Base-by-base conservation (phyloP, 2,113 vertebrate genomes). In the Puma concolor region DNA sequence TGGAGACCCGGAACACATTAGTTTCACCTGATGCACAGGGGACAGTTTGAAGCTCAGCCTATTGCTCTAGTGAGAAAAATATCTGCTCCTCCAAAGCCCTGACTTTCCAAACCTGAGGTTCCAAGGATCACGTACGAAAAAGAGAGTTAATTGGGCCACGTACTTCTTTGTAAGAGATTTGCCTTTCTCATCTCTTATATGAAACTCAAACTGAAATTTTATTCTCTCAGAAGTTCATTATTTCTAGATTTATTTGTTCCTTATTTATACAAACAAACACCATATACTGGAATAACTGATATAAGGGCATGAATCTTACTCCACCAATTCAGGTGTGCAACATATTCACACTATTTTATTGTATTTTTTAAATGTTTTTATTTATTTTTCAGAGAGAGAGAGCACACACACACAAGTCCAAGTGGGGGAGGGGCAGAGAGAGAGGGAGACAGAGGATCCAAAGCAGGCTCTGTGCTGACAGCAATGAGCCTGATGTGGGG, bases 181-280 rank as follows among this genome's bases (percentile, higher is more conserved):
- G 77, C n/a, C 41, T 86, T 93, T 87, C 67, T 97, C 60, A 90
- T 82, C 54, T 83, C 63, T 74, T 71, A 11, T 48, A 63, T 83
- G 60, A 93, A 96, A 86, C 6, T 84, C 74, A 92, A 15, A 71
- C 64, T 84, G 38, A 96, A 91, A 82, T 86, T 80, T 60, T 95
- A 79, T 80, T 95, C n/a, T 96, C 36, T 79, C 23, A 13, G 27
- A 96, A 94, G 87, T 89, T 96, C 89, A 97, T 96, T 85, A 90
- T 76, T 92, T 94, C 94, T 96, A 93, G 92, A 90, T 97, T 97
- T 96, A 88, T 89, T 95, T 93, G 88, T 82, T 76, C 25, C 25
- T 82, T 95, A 48, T 82, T 86, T 74, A 85, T 25, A 90, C 88
- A 72, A 2, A 93, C 83, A 66, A 92, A 71, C 66, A 76, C 76